A percentile compares a stretch with the other conserved stretches of the same genome.
Evolutionary conservation across 1,140 invertebrate genomes (phyloP).

Genomic region (Listronotus bonariensis): DNA sequence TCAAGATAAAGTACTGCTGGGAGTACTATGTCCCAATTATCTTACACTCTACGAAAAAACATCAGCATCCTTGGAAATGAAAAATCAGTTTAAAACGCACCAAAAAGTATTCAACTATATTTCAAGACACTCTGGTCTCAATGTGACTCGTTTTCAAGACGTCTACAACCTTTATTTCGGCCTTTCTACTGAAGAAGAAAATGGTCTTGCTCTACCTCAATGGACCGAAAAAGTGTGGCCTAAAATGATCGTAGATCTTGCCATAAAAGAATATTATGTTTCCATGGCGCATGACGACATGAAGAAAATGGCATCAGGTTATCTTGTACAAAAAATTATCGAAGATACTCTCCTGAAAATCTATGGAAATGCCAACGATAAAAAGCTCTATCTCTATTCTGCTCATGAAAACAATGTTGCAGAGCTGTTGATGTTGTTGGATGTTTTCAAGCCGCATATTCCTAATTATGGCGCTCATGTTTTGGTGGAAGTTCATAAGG

Average conservation of each 20-base stretch:
- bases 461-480: slow-evolving; percentile 61
- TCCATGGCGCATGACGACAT: slow-evolving; percentile 37
- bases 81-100: slow-evolving; percentile 25
- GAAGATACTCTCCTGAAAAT: slow-evolving; percentile 61
- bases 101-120: slow-evolving; percentile 38
- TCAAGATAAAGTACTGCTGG: slow-evolving; percentile 34
- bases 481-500: slow-evolving; percentile 42
- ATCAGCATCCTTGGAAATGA: slow-evolving; percentile 4
- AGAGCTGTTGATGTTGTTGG: slow-evolving; percentile 66
- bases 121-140: slow-evolving; percentile 38
- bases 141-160: slow-evolving; percentile 37
- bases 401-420: slow-evolving; percentile 76
- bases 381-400: slow-evolving; percentile 70
- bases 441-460: slow-evolving; percentile 69
- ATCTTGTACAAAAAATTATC: slow-evolving; percentile 66
- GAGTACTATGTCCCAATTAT: slow-evolving; percentile 36
- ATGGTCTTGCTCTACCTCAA: slow-evolving; percentile 62
- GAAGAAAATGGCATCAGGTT: slow-evolving; percentile 43
- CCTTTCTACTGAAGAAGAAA: slow-evolving; percentile 54
- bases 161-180: slow-evolving; percentile 44
- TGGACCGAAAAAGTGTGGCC: slow-evolving; percentile 68
- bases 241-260: slow-evolving; percentile 60
- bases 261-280: slow-evolving; percentile 47
- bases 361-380: slow-evolving; percentile 55
- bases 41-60: slow-evolving; percentile 27